These are phyloP conservation scores for Trichosurus vulpecula DNA, from an alignment of 2,797 vertebrate genomes.

Conservation along the genomic window DNA sequence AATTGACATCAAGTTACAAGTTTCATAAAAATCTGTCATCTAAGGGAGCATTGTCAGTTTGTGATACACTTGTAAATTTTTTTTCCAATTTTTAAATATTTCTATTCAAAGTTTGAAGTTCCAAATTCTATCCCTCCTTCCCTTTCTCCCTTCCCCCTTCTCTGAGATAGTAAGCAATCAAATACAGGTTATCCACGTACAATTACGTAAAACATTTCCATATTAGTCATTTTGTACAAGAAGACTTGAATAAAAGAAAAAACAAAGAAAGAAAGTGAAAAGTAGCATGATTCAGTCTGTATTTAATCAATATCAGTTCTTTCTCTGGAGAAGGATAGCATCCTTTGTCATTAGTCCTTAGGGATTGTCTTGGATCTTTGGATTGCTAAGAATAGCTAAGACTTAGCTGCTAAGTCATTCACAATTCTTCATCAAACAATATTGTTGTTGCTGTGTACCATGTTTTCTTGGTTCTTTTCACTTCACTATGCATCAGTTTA, in stretches of 20 bases:
- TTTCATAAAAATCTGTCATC: slow-evolving; percentile 1
- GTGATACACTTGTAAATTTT: background rate
- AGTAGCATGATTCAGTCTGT: background rate
- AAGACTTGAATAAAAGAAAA: no score
- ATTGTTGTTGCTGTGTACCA: background rate
- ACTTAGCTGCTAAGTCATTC: background rate
- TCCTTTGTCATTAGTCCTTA: background rate
- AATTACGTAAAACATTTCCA: no score
- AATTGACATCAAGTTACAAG: slow-evolving; percentile 1
- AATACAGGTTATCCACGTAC: no score
- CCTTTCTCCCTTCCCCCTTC: background rate
- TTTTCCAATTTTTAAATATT: background rate
- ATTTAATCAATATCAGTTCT: background rate
- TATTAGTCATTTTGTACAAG: no score
- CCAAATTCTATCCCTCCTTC: background rate
- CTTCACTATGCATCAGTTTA: background rate
- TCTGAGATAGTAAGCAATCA: background rate
- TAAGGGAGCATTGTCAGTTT: background rate
- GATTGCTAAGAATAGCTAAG: background rate
- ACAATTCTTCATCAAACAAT: background rate
- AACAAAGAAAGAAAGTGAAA: background rate
- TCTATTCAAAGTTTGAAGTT: background rate
- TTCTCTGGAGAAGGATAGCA: no score
- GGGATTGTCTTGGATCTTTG: background rate
- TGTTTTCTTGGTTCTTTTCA: background rate